Percentiles rank a stretch among this genome's conserved stretches.
These are phyloP conservation scores for Remorina albescens DNA, from an alignment of 2,797 vertebrate species.

Conservation along the genomic window DNA sequence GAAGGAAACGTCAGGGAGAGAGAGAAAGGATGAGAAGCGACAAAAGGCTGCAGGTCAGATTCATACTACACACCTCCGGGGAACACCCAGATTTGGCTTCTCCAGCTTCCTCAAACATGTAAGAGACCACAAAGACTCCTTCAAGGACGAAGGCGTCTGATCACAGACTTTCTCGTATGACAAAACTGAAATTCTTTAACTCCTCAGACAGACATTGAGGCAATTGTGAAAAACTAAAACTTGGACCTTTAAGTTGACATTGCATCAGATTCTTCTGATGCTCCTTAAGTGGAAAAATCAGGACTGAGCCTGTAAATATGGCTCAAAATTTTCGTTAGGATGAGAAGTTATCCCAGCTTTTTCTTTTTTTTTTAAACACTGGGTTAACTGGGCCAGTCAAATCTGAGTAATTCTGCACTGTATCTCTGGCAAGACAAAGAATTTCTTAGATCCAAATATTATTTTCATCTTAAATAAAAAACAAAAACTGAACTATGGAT, in stretches of 20 bases:
- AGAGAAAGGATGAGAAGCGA: too few species aligned
- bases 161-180: neutral
- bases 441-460: neutral
- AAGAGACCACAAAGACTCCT: neutral
- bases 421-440: neutral
- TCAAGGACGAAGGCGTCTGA: neutral
- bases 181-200: neutral
- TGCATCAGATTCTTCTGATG: neutral
- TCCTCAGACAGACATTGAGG: neutral
- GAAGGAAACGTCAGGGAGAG: too few species aligned
- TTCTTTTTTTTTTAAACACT: neutral
- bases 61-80: too few species aligned
- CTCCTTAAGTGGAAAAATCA: neutral
- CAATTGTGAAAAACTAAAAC: neutral
- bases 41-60: too few species aligned
- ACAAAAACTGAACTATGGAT: neutral
- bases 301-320: neutral
- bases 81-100: slow-evolving; percentile 23
- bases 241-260: neutral
- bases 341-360: neutral
- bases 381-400: too few species aligned
- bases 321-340: neutral
- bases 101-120: neutral
- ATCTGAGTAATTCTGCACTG: neutral
- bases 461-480: neutral